phyloP scores from a whole-genome alignment of 2,113 vertebrate genomes.

The Herpetotheres cachinnans region DNA sequence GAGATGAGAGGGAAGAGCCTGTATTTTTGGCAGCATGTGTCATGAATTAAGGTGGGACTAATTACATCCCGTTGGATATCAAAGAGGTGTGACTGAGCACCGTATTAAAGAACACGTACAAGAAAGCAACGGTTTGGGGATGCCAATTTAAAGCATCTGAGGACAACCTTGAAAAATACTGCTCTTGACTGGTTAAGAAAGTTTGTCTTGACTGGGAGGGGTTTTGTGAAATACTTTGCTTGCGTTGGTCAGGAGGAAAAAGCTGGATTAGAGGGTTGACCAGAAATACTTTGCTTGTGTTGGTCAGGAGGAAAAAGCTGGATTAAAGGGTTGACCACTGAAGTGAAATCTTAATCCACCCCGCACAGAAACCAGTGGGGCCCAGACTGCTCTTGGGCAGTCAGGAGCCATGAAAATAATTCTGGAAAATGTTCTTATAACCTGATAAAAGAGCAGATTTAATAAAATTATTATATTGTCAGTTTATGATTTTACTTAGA shows the following conservation, averaged over 20 bases:
- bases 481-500: constrained; percentile 60
- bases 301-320: neutral
- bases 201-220: neutral
- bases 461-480: constrained; percentile 47
- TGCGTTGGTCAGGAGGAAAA: neutral
- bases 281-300: neutral
- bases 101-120: fast-evolving
- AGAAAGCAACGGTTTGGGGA: neutral
- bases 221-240: neutral
- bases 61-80: fast-evolving
- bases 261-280: neutral
- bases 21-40: neutral
- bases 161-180: neutral
- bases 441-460: constrained; percentile 37
- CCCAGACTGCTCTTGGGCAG: neutral
- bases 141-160: neutral
- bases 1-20: neutral
- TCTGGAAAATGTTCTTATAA: neutral
- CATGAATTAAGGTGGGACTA: neutral
- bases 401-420: neutral
- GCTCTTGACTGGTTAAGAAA: neutral
- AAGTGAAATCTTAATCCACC: neutral
- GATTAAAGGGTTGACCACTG: neutral
- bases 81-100: neutral
- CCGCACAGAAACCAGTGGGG: fast-evolving